phyloP scores from a whole-genome alignment of 2,113 vertebrate species.

The Buteo buteo region DNA sequence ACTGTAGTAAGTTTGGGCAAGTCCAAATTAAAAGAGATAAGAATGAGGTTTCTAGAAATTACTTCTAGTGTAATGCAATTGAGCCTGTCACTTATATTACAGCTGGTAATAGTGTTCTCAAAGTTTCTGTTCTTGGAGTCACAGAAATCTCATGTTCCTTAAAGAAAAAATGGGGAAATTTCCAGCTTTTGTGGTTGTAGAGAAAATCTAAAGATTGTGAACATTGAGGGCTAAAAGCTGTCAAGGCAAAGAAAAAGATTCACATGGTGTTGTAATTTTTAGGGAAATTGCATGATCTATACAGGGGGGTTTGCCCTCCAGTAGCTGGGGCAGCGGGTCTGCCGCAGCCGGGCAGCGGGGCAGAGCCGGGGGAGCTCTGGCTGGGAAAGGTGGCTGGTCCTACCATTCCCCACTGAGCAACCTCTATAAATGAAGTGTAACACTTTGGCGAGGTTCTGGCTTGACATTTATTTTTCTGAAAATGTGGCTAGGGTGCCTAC shows the following conservation, averaged over 20 bases:
- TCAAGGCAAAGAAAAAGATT: background rate
- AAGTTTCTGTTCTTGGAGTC: background rate
- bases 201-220: background rate
- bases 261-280: background rate
- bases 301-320: background rate
- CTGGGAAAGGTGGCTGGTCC: background rate
- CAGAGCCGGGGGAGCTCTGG: background rate
- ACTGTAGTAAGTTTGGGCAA: background rate
- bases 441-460: background rate
- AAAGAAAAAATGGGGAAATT: background rate
- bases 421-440: background rate
- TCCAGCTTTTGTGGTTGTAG: background rate
- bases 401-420: background rate
- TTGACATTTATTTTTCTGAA: background rate
- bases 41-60: background rate
- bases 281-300: background rate
- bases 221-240: background rate
- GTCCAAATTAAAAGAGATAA: background rate
- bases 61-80: background rate
- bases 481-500: background rate
- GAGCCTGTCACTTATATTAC: background rate
- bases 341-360: rapidly evolving
- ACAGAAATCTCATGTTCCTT: background rate
- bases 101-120: background rate
- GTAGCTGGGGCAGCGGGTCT: rapidly evolving